Evolutionary conservation across 2,888 invertebrate species (phyloP).

Genomic region (Malthinus flaveolus): DNA sequence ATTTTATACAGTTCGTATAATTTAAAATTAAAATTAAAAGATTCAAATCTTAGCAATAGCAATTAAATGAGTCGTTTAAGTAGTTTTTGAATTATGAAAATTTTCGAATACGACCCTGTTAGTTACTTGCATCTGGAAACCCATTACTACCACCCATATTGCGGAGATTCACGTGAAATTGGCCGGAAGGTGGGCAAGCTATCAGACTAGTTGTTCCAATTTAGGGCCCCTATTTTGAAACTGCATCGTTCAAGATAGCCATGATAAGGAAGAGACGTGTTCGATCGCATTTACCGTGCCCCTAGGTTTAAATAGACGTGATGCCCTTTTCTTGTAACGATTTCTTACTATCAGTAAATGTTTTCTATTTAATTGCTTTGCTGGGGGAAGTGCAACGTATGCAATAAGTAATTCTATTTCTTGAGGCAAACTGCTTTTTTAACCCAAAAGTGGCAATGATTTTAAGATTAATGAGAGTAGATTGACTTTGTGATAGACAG

Average conservation of each 20-base stretch:
- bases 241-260: slow-evolving; percentile 25
- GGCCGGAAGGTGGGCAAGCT: slow-evolving; percentile 32
- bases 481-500: too few relatives aligned
- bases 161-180: slow-evolving; percentile 26
- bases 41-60: too few relatives aligned
- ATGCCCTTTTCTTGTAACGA: slow-evolving; percentile 22
- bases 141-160: slow-evolving; percentile 26
- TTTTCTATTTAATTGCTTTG: slow-evolving; percentile 3
- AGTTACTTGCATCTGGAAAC: slow-evolving; percentile 13
- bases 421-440: too few relatives aligned
- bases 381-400: slow-evolving; percentile 1
- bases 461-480: too few relatives aligned
- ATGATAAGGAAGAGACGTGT: slow-evolving; percentile 24
- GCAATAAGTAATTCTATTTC: neutral
- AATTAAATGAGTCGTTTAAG: too few relatives aligned
- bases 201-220: slow-evolving; percentile 32
- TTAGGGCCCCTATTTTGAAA: slow-evolving; percentile 22
- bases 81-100: neutral
- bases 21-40: too few relatives aligned
- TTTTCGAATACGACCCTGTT: slow-evolving; percentile 8
- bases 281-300: slow-evolving; percentile 18
- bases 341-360: slow-evolving; percentile 6
- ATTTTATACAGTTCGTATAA: too few relatives aligned
- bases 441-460: too few relatives aligned
- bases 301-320: slow-evolving; percentile 18